Evolutionary conservation across 2,113 vertebrate species (phyloP).

Genomic region (Lutjanus erythropterus): DNA sequence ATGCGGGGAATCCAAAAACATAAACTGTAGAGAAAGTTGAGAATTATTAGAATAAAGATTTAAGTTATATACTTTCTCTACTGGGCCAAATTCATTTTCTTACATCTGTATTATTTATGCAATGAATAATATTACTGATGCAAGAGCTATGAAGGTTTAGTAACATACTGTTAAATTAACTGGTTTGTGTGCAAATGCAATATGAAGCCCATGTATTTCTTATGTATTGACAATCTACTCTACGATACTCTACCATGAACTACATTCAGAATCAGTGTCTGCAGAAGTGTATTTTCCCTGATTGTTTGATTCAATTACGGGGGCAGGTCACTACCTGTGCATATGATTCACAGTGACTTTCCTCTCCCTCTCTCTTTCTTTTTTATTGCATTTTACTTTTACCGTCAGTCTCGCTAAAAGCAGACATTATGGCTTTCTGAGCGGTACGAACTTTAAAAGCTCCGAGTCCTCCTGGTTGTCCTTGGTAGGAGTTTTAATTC

Average conservation of each 20-base stretch:
- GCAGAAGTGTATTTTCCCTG: slow-evolving; percentile 66
- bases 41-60: slow-evolving; percentile 26
- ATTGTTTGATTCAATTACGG: slow-evolving; percentile 52
- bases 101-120: slow-evolving; percentile 27
- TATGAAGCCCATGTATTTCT: slow-evolving; percentile 65
- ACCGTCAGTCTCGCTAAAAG: slow-evolving; percentile 82
- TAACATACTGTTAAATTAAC: slow-evolving; percentile 47
- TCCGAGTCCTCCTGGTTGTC: slow-evolving; percentile 99
- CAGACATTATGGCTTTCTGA: slow-evolving; percentile 83
- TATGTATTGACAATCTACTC: slow-evolving; percentile 68
- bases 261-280: slow-evolving; percentile 74
- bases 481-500: slow-evolving; percentile 97
- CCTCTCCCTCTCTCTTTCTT: slow-evolving; percentile 37
- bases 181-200: slow-evolving; percentile 67
- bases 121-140: slow-evolving; percentile 28
- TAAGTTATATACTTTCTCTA: slow-evolving; percentile 38
- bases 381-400: slow-evolving; percentile 74
- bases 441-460: slow-evolving; percentile 97
- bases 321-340: slow-evolving; percentile 67
- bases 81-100: slow-evolving; percentile 33
- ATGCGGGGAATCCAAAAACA: slow-evolving; percentile 1
- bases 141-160: slow-evolving; percentile 31
- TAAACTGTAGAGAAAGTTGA: slow-evolving; percentile 44
- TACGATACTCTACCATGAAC: slow-evolving; percentile 68
- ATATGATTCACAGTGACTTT: slow-evolving; percentile 64